These are phyloP conservation scores for Laticauda colubrina DNA, from an alignment of 2,113 vertebrate genomes.

Conservation along the genomic window DNA sequence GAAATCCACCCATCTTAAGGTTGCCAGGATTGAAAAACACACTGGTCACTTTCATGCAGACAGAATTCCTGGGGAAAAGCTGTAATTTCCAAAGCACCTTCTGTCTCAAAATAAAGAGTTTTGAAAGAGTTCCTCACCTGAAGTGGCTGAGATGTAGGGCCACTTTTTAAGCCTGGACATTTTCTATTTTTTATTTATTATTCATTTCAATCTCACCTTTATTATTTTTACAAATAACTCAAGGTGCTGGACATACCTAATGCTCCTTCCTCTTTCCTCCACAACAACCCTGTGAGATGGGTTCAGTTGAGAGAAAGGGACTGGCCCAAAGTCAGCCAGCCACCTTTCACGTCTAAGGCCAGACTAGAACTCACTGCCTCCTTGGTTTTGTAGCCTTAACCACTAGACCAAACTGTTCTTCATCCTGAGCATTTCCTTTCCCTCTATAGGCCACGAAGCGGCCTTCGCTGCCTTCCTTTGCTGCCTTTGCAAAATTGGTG, in stretches of 20 bases:
- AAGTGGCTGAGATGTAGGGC: neutral
- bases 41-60: neutral
- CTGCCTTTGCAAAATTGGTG: constrained; percentile 93
- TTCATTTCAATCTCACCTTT: neutral
- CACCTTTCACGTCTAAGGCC: neutral
- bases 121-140: neutral
- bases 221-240: neutral
- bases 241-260: neutral
- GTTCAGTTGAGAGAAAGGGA: neutral
- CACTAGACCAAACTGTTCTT: neutral
- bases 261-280: neutral
- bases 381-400: neutral
- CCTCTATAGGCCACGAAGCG: constrained; percentile 86
- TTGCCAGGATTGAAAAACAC: neutral
- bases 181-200: neutral
- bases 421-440: neutral
- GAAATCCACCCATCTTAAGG: neutral
- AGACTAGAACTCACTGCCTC: neutral
- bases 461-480: constrained; percentile 95
- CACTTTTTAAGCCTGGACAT: neutral
- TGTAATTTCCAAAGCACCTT: neutral
- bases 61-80: neutral
- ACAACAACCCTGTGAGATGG: neutral
- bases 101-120: neutral
- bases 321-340: neutral